Evolutionary conservation across 2,888 invertebrate genomes (phyloP), one percentile per base, ranked within the genome.

Genomic region (Eudiplozoon nipponicum): DNA sequence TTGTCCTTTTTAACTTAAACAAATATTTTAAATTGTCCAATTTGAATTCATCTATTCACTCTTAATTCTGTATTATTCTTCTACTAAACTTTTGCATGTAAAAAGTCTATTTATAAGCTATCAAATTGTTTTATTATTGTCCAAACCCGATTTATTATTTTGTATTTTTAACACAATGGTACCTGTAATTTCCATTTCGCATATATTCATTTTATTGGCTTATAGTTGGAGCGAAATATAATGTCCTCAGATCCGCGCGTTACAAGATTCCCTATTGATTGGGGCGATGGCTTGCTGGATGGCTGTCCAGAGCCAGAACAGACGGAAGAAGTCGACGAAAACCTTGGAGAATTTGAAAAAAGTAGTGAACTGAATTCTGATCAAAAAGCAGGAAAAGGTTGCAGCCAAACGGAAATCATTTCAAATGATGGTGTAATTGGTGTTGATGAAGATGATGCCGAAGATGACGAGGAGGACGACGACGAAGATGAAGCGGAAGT

Each of bases 221-320:
- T 50, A n/a, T 49, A 60, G 68, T 63, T 70, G 11, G 65, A 68
- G 31, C 64, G 75, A 48, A 75, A 74, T 58, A 74, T 76, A 44
- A 57, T 76, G 23, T 77, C 75, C 0, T 72, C 75, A 2, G 74
- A 78, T 59, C 86, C 86, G 0, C 65, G 86, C 51, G 86, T 90
- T 2, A 90, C 86, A 2, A 67, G 75, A 48, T 86, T 86, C 58
- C 84, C 84, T 62, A 86, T 86, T 37, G 81, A 86, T 54, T 90
- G 86, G 86, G 81, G 60, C 44, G 57, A 60, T 44, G 50, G 49
- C 3, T 17, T 31, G 5, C 17, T 31, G 31, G 31, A 31, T 31
- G 31, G 31, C 11, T 31, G 31, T 13, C 31, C 31, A 31, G 31
- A 31, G 31, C 31, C 31, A 4, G 31, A 31, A 15, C 31, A 31